Conservation (phyloP, 2,113 vertebrate species). For the Amphiprion ocellaris region DNA sequence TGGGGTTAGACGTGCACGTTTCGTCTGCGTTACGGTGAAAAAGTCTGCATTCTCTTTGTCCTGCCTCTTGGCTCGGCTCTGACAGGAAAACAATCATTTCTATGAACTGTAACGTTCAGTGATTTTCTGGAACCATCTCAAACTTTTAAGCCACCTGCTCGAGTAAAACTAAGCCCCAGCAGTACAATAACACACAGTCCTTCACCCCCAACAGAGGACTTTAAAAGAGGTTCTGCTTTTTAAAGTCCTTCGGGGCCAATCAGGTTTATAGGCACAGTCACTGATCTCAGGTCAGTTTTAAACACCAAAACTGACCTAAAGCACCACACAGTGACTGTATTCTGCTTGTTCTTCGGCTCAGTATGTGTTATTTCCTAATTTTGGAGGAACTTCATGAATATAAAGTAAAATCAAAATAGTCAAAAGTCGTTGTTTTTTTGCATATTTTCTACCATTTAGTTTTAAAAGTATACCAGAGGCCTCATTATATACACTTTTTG, state of each 20-base stretch:
- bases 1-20: background rate
- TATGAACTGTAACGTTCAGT: constrained; percentile 3
- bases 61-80: background rate
- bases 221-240: constrained; percentile 72
- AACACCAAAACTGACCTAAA: constrained; percentile 63
- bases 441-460: background rate
- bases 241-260: constrained; percentile 69
- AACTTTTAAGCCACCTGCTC: constrained; percentile 72
- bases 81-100: constrained; percentile 22
- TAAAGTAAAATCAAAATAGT: background rate
- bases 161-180: constrained; percentile 61
- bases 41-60: background rate
- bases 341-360: background rate
- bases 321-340: constrained; percentile 16
- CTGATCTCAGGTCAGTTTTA: constrained; percentile 76
- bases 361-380: constrained; percentile 17
- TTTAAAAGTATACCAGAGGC: background rate
- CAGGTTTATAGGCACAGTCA: constrained; percentile 68
- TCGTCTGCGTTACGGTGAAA: constrained; percentile 4
- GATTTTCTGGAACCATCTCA: constrained; percentile 48
- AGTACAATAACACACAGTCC: constrained; percentile 63
- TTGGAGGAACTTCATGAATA: background rate
- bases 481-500: background rate
- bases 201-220: constrained; percentile 64
- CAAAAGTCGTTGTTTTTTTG: background rate